Evolutionary conservation across 2,113 vertebrate genomes (phyloP), one percentile per base, ranked within the genome.

Genomic region (Echinops telfairi): DNA sequence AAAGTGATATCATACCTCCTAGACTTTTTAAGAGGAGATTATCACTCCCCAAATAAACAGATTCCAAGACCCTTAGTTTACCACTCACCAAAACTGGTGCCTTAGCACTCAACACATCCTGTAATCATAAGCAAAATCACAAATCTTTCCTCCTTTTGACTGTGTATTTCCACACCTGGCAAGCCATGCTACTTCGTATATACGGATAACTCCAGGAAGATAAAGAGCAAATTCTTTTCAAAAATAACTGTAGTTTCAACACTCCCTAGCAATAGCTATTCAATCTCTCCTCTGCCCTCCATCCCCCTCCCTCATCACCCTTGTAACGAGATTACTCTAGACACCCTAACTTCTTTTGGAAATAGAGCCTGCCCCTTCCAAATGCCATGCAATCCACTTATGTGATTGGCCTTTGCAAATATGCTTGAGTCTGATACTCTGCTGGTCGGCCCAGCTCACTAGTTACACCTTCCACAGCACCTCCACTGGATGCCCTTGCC

Each of bases 401-500:
- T 0, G 33, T 43, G 31, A 1, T 27, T n/a, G 22, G 33, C 22
- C 16, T 20, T 36, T 38, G n/a, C 62, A 58, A 20, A 0, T n/a
- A 22, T 23, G 12, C 9, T 53, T 20, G 47, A 19, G 57, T 43
- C 23, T 25, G 9, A 47, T 53, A 38, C 66, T 31, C 23, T 33
- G 15, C 3, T 84, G 27, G 12, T 12, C 20, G 22, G 31, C 16
- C 5, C 5, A 29, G 62, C 8, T 43, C 38, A 4, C 25, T 0
- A 1, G 0, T 47, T 25, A n/a, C 27, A 8, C 27, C 14, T 22
- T 60, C n/a, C 70, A 15, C 25, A 40, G 0, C 15, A 23, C 58
- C 17, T 25, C 43, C 15, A 0, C 0, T 31, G 25, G 31, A 38
- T 1, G 3, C 2, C 27, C 7, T 1, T 5, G 25, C 22, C 31